phyloP scores from a whole-genome alignment of 2,888 invertebrate genomes.

The Saturnia japonica region DNA sequence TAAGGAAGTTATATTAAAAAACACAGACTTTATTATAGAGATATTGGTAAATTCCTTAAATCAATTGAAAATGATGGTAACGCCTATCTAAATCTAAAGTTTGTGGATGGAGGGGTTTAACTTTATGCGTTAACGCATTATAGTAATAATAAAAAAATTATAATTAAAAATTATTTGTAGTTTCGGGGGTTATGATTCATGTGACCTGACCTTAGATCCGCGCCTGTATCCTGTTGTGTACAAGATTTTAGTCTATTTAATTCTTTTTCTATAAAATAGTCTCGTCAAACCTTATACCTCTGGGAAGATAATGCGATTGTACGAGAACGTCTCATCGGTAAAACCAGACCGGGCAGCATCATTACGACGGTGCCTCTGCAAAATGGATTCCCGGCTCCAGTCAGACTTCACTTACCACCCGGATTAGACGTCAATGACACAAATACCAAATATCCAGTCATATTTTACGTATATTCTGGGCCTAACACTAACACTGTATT shows the following conservation, averaged over 20 bases:
- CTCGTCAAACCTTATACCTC: slow-evolving; percentile 36
- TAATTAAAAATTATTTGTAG: no score
- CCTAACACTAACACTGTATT: slow-evolving; percentile 90
- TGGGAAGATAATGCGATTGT: slow-evolving; percentile 85
- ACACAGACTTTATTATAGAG: neutral
- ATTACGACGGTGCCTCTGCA: slow-evolving; percentile 81
- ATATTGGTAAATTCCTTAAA: neutral
- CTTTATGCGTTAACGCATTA: no score
- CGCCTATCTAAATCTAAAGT: no score
- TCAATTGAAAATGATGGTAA: neutral
- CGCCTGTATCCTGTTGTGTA: no score
- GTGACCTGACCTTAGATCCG: no score
- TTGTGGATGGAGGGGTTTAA: no score
- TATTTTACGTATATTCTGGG: slow-evolving; percentile 91
- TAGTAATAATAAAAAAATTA: no score
- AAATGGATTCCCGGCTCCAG: slow-evolving; percentile 83
- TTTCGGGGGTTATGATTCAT: no score
- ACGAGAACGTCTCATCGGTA: slow-evolving; percentile 72
- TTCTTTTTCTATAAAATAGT: slow-evolving; percentile 34
- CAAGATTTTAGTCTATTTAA: neutral
- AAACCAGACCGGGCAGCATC: slow-evolving; percentile 75
- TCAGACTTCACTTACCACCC: slow-evolving; percentile 85
- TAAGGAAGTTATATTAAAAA: neutral
- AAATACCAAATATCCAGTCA: slow-evolving; percentile 84
- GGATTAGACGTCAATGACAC: slow-evolving; percentile 82